Conservation (phyloP, 37 sponge, comb jelly and placozoan genomes). For the Hormiphora californensis region DNA sequence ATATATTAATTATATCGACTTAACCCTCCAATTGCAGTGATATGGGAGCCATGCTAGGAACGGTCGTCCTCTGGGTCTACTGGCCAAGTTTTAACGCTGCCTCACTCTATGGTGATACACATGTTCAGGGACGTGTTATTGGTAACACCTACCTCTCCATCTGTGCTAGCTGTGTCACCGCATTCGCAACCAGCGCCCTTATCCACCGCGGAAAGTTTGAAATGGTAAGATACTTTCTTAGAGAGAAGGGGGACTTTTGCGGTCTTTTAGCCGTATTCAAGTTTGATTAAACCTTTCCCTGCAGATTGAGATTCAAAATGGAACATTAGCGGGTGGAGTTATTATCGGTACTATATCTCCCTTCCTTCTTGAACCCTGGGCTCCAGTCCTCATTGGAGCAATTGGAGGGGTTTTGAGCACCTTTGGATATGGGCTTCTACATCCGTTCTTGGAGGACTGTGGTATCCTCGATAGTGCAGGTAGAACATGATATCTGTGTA, state of each 20-base stretch:
- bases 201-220: conserved; percentile 63
- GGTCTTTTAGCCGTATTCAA: not conserved
- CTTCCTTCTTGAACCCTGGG: conserved; percentile 79
- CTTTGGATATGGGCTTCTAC: not conserved
- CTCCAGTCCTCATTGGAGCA: conserved; percentile 67
- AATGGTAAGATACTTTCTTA: conserved; percentile 73
- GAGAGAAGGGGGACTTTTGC: too few species aligned
- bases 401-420: conserved; percentile 18
- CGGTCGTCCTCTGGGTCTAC: conserved; percentile 83
- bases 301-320: too few species aligned
- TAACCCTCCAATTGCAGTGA: too few species aligned
- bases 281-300: not conserved
- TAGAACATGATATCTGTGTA: too few species aligned
- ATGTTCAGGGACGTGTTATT: conserved; percentile 70
- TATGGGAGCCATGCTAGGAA: conserved; percentile 57
- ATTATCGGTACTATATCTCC: conserved; percentile 79
- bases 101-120: not conserved
- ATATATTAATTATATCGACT: too few species aligned
- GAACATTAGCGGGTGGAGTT: conserved; percentile 92
- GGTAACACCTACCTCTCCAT: conserved; percentile 88
- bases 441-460: not conserved
- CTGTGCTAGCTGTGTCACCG: conserved; percentile 64
- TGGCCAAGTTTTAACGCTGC: conserved; percentile 91
- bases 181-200: conserved; percentile 65
- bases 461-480: conserved; percentile 42